phyloP scores from a whole-genome alignment of 2,888 invertebrate genomes.

The Lasius fuliginosus region DNA sequence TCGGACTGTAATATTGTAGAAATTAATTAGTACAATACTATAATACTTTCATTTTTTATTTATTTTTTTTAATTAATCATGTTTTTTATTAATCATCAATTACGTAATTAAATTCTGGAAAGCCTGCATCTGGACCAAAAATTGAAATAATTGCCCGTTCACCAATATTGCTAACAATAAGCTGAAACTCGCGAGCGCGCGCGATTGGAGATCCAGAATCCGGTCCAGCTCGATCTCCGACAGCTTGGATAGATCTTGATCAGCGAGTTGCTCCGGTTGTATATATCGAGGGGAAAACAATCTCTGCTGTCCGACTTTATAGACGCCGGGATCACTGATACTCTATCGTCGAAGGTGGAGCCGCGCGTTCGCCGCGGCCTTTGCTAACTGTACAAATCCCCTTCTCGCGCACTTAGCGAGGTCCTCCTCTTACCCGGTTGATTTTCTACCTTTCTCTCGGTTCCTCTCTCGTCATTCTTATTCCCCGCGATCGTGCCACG shows the following conservation, averaged over 20 bases:
- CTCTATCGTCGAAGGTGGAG: conserved; percentile 73
- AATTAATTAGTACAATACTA: neutral
- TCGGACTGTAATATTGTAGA: neutral
- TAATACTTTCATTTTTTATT: neutral
- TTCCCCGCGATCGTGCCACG: conserved; percentile 28
- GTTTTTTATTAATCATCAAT: neutral
- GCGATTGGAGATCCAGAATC: conserved; percentile 21
- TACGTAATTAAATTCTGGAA: neutral
- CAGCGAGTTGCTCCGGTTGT: conserved; percentile 28
- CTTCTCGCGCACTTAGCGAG: conserved; percentile 68
- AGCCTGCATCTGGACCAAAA: neutral
- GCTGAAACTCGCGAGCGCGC: neutral
- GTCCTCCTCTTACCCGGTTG: conserved; percentile 54
- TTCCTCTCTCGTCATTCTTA: conserved; percentile 44
- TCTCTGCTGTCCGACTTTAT: conserved; percentile 60
- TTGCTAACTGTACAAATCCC: conserved; percentile 80
- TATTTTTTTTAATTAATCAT: neutral
- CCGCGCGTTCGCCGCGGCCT: conserved; percentile 68
- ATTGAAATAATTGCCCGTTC: neutral
- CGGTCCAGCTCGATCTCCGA: conserved; percentile 21
- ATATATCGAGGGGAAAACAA: conserved; percentile 56
- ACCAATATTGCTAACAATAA: neutral
- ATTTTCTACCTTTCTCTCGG: conserved; percentile 56
- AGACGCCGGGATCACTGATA: conserved; percentile 49
- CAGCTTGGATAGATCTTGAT: conserved; percentile 38